Conservation (phyloP, 2,888 invertebrate species). For the Hemaris fuciformis region DNA sequence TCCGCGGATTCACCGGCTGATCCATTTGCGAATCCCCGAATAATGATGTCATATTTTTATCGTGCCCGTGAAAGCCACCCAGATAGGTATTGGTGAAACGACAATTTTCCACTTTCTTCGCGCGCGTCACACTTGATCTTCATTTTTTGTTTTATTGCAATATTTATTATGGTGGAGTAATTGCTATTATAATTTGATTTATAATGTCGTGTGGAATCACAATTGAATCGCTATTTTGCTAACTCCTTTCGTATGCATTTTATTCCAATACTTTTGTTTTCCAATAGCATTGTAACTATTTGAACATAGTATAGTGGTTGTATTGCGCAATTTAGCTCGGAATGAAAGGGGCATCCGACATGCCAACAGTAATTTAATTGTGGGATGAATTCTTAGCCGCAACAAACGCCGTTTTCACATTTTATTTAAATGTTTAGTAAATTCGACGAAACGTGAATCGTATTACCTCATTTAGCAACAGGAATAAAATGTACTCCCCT, state of each 20-base stretch:
- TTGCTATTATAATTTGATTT: neutral
- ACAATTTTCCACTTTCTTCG: conserved; percentile 4
- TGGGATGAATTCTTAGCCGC: neutral
- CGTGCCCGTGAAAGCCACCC: conserved; percentile 6
- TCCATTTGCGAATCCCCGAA: conserved; percentile 52
- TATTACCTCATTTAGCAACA: neutral
- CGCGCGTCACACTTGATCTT: neutral
- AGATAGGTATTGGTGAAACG: neutral
- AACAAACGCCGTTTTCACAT: neutral
- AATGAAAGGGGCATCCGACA: neutral
- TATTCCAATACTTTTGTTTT: neutral
- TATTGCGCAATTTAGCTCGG: neutral
- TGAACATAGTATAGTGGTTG: neutral
- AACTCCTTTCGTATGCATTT: neutral
- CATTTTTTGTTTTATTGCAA: neutral
- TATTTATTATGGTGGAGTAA: neutral
- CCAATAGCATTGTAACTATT: neutral
- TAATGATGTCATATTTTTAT: conserved; percentile 37
- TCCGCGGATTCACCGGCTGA: conserved; percentile 50
- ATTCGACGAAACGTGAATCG: neutral
- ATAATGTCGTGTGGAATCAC: neutral
- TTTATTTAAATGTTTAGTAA: neutral
- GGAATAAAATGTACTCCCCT: neutral
- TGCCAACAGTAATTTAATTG: neutral
- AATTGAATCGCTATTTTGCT: neutral